A percentile compares a stretch with the other conserved stretches of the same genome.
Conservation (phyloP, 1,140 invertebrate genomes). For the Drosophila santomea region DNA sequence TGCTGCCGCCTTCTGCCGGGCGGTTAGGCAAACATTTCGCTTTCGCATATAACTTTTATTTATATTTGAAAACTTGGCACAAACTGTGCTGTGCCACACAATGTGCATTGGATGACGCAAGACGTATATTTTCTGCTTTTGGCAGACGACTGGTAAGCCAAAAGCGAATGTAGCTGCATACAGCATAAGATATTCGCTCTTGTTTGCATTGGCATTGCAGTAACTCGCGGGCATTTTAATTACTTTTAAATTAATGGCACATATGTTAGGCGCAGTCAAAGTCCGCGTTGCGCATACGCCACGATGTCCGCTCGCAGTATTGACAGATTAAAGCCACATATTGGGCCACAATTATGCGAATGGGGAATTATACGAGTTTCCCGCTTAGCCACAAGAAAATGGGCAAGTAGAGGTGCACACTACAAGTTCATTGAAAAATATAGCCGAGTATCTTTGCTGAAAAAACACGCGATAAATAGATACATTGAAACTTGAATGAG, state of each 20-base stretch:
- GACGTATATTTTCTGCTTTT: slow-evolving; percentile 44
- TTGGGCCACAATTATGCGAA: slow-evolving; percentile 65
- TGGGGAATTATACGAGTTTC: slow-evolving; percentile 51
- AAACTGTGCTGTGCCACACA: slow-evolving; percentile 46
- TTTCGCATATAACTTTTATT: slow-evolving; percentile 75
- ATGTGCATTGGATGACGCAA: slow-evolving; percentile 76
- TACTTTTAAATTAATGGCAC: slow-evolving; percentile 73
- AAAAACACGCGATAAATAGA: slow-evolving; percentile 30
- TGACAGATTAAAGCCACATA: slow-evolving; percentile 26
- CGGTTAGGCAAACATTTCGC: background rate
- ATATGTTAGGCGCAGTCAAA: slow-evolving; percentile 31
- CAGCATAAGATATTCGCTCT: slow-evolving; percentile 42
- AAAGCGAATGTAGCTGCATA: slow-evolving; percentile 36
- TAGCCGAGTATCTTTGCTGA: slow-evolving; percentile 52
- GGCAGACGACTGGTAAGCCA: slow-evolving; percentile 48
- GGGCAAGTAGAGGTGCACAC: background rate
- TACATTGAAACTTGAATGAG: slow-evolving; percentile 39
- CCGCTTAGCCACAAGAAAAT: slow-evolving; percentile 5
- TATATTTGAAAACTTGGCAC: slow-evolving; percentile 78
- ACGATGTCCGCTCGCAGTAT: slow-evolving; percentile 15
- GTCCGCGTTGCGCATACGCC: slow-evolving; percentile 62
- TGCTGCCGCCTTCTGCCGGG: slow-evolving; percentile 39
- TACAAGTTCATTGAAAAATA: slow-evolving; percentile 42
- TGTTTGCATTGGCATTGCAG: slow-evolving; percentile 50
- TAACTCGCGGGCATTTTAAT: slow-evolving; percentile 72